Evolutionary conservation across 2,797 vertebrate genomes (phyloP), one percentile per base, ranked within the genome.

Genomic region (Phalanger gymnotis): DNA sequence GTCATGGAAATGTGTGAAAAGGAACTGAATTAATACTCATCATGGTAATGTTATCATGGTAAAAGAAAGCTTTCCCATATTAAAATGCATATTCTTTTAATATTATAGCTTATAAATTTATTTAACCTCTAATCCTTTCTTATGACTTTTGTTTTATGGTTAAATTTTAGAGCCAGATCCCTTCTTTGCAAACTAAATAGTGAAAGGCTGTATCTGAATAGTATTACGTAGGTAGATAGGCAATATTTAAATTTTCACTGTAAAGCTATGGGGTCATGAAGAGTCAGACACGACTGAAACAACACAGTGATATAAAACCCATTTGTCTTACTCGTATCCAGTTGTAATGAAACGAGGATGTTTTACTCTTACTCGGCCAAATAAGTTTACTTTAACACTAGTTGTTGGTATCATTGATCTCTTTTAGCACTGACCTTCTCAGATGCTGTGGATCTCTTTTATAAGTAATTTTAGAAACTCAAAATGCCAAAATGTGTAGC

Each of bases 71-170:
- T 28, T 52, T 12, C 53, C 16, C 53, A 90, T 93, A 27, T 52
- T 92, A 90, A 16, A 40, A 58, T 92, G 54, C 27, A 7, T 51
- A 9, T 19, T 47, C 34, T 89, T 87, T 61, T 81, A 40, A 61
- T 95, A 27, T 90, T 96, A 92, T 54, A 31, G 52, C 61, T 47
- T 40, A 11, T 40, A 92, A 28, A 57, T 47, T 47, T 94, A 54
- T 52, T 16, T 90, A 34, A 53, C 90, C 28, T 91, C 52, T 93
- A 9, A 13, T 51, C 81, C 90, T 91, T 87, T 87, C 14, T n/a
- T 7, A 0, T 40, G 28, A 54, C 19, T 94, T 94, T 92, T 94
- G 53, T 55, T 66, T 90, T 47, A 57, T 31, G 55, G 57, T 12
- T 91, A 61, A 57, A 89, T 61, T 51, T 58, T 51, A 95, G 34